These are phyloP conservation scores for Rhorus exstirpatorius DNA, from an alignment of 2,888 invertebrate species.

Conservation along the genomic window DNA sequence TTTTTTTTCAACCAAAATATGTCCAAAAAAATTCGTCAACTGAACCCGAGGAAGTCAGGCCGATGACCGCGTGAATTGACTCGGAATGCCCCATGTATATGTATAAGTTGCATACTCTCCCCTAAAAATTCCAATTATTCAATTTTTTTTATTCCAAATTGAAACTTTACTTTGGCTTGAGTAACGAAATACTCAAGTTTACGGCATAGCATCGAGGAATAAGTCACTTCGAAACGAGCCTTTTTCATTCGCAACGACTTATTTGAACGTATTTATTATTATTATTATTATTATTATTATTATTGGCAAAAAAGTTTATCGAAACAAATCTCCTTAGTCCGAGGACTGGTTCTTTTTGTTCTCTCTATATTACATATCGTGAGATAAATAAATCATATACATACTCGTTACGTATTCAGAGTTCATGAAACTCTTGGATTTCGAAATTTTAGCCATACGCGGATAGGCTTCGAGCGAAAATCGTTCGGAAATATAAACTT, in stretches of 20 bases:
- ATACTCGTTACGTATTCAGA: background rate
- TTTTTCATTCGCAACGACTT: constrained; percentile 12
- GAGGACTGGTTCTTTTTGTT: constrained; percentile 59
- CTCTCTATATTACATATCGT: constrained; percentile 55
- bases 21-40: too few species aligned
- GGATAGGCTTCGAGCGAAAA: constrained; percentile 26
- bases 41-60: too few species aligned
- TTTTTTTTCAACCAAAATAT: too few species aligned
- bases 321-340: constrained; percentile 61
- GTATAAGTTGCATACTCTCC: constrained; percentile 9
- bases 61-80: too few species aligned
- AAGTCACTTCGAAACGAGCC: constrained; percentile 3
- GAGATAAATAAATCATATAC: constrained; percentile 26
- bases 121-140: constrained; percentile 51
- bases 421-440: background rate
- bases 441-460: constrained; percentile 17
- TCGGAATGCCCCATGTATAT: constrained; percentile 19
- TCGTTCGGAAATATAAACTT: constrained; percentile 13
- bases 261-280: constrained; percentile 25
- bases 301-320: constrained; percentile 56
- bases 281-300: constrained; percentile 28
- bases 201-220: constrained; percentile 25
- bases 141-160: constrained; percentile 43
- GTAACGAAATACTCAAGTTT: constrained; percentile 52
- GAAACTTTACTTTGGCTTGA: constrained; percentile 61